Evolutionary conservation across 2,797 vertebrate species (phyloP).

Genomic region (Buphagus erythrorhynchus): DNA sequence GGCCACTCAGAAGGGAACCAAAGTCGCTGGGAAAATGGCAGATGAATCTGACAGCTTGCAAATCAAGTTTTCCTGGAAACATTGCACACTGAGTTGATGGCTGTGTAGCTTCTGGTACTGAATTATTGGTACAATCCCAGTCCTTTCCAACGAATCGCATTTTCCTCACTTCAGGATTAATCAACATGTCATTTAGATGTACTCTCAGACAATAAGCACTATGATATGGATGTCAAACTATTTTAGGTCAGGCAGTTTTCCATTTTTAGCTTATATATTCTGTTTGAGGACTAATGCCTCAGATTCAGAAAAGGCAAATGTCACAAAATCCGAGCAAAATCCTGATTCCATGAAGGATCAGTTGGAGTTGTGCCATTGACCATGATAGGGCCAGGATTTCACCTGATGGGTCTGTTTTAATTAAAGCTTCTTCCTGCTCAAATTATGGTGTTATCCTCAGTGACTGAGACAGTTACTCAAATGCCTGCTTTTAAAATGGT

Average conservation of each 20-base stretch:
- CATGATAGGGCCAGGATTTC: not conserved
- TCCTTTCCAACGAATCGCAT: constrained; percentile 53
- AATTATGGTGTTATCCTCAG: not conserved
- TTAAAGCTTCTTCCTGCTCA: not conserved
- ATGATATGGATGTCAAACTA: constrained; percentile 62
- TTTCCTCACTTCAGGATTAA: constrained; percentile 59
- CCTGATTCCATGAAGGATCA: not conserved
- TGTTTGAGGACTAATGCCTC: constrained; percentile 13
- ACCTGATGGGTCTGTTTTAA: not conserved
- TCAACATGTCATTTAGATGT: constrained; percentile 55
- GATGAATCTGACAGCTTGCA: constrained; percentile 61
- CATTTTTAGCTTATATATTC: constrained; percentile 53
- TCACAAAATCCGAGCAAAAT: not conserved
- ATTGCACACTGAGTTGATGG: not conserved
- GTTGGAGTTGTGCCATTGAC: not conserved
- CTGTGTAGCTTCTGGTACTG: constrained; percentile 27
- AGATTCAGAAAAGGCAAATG: not conserved
- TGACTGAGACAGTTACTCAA: not conserved
- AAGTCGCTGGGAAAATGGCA: constrained; percentile 15
- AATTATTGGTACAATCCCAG: constrained; percentile 54
- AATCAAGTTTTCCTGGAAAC: constrained; percentile 49
- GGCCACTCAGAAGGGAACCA: not conserved
- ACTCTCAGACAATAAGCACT: constrained; percentile 53
- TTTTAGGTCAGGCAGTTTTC: constrained; percentile 56
- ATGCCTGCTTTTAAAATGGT: constrained; percentile 2